Evolutionary conservation across 1,140 invertebrate genomes (phyloP).

Genomic region (Drosophila prosaltans): DNA sequence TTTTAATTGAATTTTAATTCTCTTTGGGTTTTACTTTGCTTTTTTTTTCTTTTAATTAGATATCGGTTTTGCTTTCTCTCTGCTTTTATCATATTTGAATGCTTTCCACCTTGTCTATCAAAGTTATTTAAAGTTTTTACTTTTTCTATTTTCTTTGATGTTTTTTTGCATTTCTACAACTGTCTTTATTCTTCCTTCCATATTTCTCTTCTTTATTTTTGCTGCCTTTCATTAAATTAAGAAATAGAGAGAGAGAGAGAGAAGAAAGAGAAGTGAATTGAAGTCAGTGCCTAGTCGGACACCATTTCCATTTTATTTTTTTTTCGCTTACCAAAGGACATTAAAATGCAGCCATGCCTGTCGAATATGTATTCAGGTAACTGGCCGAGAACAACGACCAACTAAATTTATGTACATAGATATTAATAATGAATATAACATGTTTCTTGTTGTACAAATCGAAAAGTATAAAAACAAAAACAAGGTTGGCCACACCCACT

Average conservation of each 20-base stretch:
- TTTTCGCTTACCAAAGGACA: slow-evolving; percentile 27
- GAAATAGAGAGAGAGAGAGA: background rate
- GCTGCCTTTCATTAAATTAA: background rate
- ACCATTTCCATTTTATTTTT: background rate
- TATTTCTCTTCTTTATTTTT: background rate
- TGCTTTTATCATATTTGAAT: background rate
- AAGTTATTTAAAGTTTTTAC: background rate
- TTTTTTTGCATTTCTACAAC: background rate
- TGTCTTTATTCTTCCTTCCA: background rate
- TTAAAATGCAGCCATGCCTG: slow-evolving; percentile 69
- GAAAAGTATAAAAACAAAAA: slow-evolving; percentile 12
- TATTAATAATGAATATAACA: slow-evolving; percentile 68
- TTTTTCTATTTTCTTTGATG: background rate
- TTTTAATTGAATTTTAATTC: background rate
- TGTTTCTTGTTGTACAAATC: slow-evolving; percentile 5
- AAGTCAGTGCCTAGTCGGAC: background rate
- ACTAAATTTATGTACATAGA: slow-evolving; percentile 79
- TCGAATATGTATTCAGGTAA: slow-evolving; percentile 54
- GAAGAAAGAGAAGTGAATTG: background rate
- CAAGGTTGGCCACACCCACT: slow-evolving; percentile 1
- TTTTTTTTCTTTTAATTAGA: background rate
- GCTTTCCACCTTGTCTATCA: background rate
- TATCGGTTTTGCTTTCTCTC: background rate
- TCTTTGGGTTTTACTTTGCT: background rate
- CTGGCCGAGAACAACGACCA: slow-evolving; percentile 41